Base-by-base conservation (phyloP, 2,797 vertebrate genomes). In the Rhabdophis nuchalis region DNA sequence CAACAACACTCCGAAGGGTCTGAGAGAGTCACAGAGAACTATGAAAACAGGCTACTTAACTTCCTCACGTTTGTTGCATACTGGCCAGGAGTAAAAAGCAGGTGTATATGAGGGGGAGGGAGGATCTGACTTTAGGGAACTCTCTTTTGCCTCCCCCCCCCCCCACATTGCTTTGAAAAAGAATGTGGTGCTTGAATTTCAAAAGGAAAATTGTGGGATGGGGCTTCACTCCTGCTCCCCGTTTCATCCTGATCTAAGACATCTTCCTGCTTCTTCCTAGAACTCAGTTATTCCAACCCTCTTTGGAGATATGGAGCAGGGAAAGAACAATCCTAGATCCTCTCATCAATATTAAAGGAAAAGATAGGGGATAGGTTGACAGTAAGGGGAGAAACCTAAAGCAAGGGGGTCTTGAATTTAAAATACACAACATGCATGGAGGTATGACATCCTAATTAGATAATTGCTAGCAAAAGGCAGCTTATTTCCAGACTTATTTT, bases 401-500 rank as follows among this genome's bases (percentile, higher is more conserved):
- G 64, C 54, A 3, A 3, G 53, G 50, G 56, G 85, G 10, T 64
- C n/a, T 57, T 88, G 54, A 88, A 52, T 85, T 68, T 29, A 72
- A 29, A 72, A 23, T 53, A 16, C 53, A 72, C 68, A 64, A 54
- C 72, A 68, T 36, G 36, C 72, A 52, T 23, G 54, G 57, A 64
- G 56, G 56, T 61, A 91, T 85, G 29, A 56, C 82, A 90, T 58
- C 64, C 64, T 87, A n/a, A 82, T 88, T 72, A 5, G 46, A 46
- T 57, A 13, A 94, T 11, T 68, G 56, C 29, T 0, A 0, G 18
- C 0, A 7, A 64, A 13, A 92, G 61, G 53, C 58, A 53, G 14
- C 1, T 1, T 92, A 95, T 94, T 56, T 87, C 85, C 91, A 86
- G 95, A 94, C 89, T 95, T 94, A 60, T 56, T 94, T 91, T 88